Percentiles rank a stretch among this genome's conserved stretches.
Evolutionary conservation across 2,113 vertebrate species (phyloP).

Genomic region (Bolborhynchus lineola): DNA sequence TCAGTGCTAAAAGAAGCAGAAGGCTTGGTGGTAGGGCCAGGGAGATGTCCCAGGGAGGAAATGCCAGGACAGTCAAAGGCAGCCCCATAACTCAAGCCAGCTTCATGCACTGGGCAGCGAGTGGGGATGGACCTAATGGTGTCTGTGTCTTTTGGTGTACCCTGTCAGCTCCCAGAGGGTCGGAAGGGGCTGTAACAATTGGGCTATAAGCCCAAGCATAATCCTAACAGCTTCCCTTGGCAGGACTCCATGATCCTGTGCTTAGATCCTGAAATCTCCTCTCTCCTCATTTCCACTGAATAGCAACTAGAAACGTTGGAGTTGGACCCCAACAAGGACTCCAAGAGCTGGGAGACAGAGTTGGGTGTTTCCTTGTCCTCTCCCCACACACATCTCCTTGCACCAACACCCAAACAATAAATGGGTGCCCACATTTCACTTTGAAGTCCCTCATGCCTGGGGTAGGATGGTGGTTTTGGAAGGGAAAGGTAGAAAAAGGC

Average conservation of each 20-base stretch:
- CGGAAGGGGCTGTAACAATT: background rate
- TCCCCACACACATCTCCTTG: background rate
- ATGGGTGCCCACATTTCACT: fast-evolving
- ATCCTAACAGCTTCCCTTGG: background rate
- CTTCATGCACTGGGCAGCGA: background rate
- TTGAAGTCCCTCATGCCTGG: background rate
- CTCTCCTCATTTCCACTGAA: no score
- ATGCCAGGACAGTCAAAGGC: background rate
- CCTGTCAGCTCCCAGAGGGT: background rate
- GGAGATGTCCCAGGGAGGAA: background rate
- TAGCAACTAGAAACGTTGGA: background rate
- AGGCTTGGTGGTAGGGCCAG: background rate
- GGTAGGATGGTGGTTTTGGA: background rate
- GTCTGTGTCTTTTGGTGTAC: background rate
- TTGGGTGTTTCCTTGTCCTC: background rate
- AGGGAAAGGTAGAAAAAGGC: background rate
- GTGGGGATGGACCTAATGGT: background rate
- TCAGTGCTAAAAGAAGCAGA: background rate
- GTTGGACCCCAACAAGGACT: background rate
- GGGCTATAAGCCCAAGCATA: background rate
- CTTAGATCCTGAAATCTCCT: background rate
- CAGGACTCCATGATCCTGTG: background rate
- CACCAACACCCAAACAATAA: background rate
- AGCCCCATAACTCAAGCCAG: background rate
- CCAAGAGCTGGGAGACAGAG: background rate